Evolutionary conservation across 2,113 vertebrate genomes (phyloP), one percentile per base, ranked within the genome.

Genomic region (Microcebus griseorufus): DNA sequence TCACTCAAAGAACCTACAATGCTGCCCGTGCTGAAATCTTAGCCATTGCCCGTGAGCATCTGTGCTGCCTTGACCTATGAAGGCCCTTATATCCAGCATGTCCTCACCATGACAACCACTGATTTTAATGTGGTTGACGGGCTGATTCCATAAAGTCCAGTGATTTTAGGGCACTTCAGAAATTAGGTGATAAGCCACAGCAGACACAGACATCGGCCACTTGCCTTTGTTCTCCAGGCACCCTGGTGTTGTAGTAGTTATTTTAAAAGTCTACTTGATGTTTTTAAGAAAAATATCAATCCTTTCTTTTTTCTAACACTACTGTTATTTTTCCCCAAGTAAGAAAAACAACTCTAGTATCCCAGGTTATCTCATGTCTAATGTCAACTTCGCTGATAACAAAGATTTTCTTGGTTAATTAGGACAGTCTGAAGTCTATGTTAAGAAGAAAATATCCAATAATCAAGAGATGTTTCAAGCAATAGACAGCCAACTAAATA

Each of bases 91-190:
- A 79, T 89, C 48, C 53, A 79, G 65, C 51, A 75, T 83, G 75
- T n/a, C n/a, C 17, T 97, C 82, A 89, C 85, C 87, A 97, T 95
- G 84, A 60, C 79, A 92, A 94, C 37, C 39, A 95, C 80, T 76
- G 55, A 94, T 76, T 97, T 88, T 17, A 58, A 7, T 75, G 48
- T 83, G 12, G 12, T 25, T 75, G 67, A 95, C 87, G 58, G 20
- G 10, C 16, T 70, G 75, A 80, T 89, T 89, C 85, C 55, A 51
- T 69, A 79, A 96, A 76, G 37, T 65, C 34, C 78, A 72, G 67
- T 86, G 53, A 29, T 85, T 69, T 95, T 70, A 70, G 10, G 42
- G 22, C 23, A 75, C 73, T 93, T 97, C 29, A 72, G 58, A 96
- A 94, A 97, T 91, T 18, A 76, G 9, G 12, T 53, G 42, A 81